Evolutionary conservation across 2,888 invertebrate genomes (phyloP), one percentile per base, ranked within the genome.

Genomic region (Yponomeuta cagnagella): DNA sequence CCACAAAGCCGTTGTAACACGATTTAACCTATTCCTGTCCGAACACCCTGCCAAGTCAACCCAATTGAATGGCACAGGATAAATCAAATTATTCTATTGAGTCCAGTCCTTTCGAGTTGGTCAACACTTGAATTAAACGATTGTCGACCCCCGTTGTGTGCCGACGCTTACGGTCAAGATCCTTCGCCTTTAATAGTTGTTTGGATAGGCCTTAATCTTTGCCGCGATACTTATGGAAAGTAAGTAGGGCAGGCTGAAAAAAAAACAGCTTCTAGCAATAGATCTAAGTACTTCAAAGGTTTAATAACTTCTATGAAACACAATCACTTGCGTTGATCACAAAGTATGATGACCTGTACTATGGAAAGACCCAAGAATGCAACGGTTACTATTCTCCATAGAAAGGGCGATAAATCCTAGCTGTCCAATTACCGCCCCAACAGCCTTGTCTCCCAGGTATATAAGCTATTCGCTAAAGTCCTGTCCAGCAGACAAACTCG

Each of bases 81-180:
- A 77, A 80, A 80, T 75, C 79, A 75, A 81, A 85, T 86, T 83
- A 86, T 84, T 80, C 84, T 77, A 86, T 86, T 86, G 33, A 65
- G 33, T 10, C 63, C 30, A 65, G 33, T 65, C 23, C 65, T 65
- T 65, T 65, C n/a, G 65, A 65, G 65, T 65, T 65, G 65, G 65
- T 65, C 65, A 65, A 65, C 33, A 65, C 65, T 68, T 68, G 68
- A 68, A 68, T 68, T 68, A 68, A 68, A 37, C 48, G 68, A 48
- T 37, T 68, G 48, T 68, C 37, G 43, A 68, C 33, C 68, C 30
- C 33, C 10, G 1, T n/a, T 23, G 68, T 43, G 15, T 58, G 12
- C 52, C 52, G 52, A 58, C 52, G 52, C 43, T 43, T 12, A 58
- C 52, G 31, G 65, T 65, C 65, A 65, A 33, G 52, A 58, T 58